These are phyloP conservation scores for Lagria hirta DNA, from an alignment of 2,888 invertebrate genomes.

Conservation along the genomic window DNA sequence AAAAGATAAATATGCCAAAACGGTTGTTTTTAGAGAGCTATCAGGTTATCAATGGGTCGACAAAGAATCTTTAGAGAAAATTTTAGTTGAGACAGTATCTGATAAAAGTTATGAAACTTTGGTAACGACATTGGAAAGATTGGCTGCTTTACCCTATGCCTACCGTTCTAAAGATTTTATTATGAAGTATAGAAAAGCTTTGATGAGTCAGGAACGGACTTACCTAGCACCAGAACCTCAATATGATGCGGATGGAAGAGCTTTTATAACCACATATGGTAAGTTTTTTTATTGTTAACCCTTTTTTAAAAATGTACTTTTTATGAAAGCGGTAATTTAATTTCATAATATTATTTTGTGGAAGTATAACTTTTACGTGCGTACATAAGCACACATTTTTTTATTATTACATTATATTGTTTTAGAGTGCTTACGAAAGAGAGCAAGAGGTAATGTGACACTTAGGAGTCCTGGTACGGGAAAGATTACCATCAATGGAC, in stretches of 20 bases:
- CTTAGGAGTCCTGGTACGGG: constrained; percentile 81
- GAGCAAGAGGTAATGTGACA: constrained; percentile 76
- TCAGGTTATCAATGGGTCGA: constrained; percentile 66
- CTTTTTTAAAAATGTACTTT: constrained; percentile 1
- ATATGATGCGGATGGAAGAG: constrained; percentile 69
- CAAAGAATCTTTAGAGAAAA: constrained; percentile 65
- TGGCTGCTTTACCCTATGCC: constrained; percentile 71
- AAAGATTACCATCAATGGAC: constrained; percentile 76
- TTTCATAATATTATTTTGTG: constrained; percentile 6
- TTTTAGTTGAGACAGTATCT: constrained; percentile 67
- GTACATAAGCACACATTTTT: too few species aligned
- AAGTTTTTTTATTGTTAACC: constrained; percentile 24
- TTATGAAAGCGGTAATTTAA: too few species aligned
- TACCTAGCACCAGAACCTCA: constrained; percentile 67
- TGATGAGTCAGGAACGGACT: constrained; percentile 61
- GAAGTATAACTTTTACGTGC: too few species aligned
- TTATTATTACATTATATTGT: too few species aligned
- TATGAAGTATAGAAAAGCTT: constrained; percentile 65
- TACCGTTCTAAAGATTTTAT: constrained; percentile 72
- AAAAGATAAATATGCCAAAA: too few species aligned
- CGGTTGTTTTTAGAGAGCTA: constrained; percentile 56
- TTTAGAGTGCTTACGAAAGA: constrained; percentile 70
- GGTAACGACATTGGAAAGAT: constrained; percentile 68
- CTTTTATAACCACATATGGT: constrained; percentile 72
- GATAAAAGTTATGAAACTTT: constrained; percentile 75